Percentiles rank a stretch among this genome's conserved stretches.
Evolutionary conservation across 2,888 invertebrate genomes (phyloP).

Genomic region (Parnassius orleans): DNA sequence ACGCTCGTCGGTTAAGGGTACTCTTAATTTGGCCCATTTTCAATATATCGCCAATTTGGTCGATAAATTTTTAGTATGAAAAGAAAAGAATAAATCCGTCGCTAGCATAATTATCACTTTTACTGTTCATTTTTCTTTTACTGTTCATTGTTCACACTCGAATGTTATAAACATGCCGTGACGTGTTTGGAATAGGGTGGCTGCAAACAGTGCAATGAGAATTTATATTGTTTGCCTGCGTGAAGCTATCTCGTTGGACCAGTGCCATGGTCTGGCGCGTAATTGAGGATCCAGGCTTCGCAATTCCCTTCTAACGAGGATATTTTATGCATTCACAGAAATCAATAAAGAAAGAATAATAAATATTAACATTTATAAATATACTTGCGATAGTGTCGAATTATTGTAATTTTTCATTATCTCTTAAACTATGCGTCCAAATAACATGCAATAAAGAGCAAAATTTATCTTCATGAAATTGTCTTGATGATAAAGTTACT

Average conservation of each 20-base stretch:
- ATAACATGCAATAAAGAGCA: too few species aligned
- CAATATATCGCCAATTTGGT: too few species aligned
- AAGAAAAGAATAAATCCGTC: slow-evolving; percentile 22
- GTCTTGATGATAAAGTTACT: too few species aligned
- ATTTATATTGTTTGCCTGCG: slow-evolving; percentile 27
- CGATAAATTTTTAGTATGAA: too few species aligned
- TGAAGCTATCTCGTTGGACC: slow-evolving; percentile 26
- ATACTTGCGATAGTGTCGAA: too few species aligned
- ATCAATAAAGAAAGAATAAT: too few species aligned
- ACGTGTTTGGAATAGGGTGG: slow-evolving; percentile 49
- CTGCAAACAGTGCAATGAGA: slow-evolving; percentile 19
- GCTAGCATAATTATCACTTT: slow-evolving; percentile 18
- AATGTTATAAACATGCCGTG: slow-evolving; percentile 38
- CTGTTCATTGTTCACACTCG: slow-evolving; percentile 18
- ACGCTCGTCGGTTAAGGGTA: too few species aligned
- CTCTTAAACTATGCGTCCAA: too few species aligned
- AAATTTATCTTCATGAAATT: too few species aligned
- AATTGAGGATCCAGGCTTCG: slow-evolving; percentile 15
- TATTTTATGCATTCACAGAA: not conserved
- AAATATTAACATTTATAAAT: too few species aligned
- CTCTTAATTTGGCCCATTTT: too few species aligned
- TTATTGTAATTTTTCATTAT: too few species aligned
- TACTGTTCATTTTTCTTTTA: slow-evolving; percentile 11
- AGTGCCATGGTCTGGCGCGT: slow-evolving; percentile 18
- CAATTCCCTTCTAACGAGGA: slow-evolving; percentile 7